These are phyloP conservation scores for Ianthella basta DNA, from an alignment of 37 sponge, comb jelly and placozoan species.

Conservation along the genomic window DNA sequence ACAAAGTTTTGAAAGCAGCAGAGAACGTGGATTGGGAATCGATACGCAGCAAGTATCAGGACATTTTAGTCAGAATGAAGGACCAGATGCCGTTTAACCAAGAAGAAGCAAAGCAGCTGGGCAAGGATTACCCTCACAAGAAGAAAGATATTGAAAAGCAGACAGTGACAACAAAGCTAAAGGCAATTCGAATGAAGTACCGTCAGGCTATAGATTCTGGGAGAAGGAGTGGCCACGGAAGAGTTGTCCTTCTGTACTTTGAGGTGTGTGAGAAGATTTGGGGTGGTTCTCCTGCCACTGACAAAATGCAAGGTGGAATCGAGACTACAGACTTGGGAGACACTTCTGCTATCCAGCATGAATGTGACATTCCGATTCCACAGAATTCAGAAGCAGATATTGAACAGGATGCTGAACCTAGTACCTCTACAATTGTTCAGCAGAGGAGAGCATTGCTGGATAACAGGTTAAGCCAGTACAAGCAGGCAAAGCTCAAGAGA, in stretches of 20 bases:
- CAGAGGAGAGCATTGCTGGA: too few species aligned
- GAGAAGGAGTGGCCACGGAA: slow-evolving; percentile 14
- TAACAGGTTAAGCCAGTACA: too few species aligned
- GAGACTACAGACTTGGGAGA: too few species aligned
- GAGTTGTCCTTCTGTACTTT: slow-evolving; percentile 29
- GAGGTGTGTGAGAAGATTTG: slow-evolving; percentile 19
- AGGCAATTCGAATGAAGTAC: background rate
- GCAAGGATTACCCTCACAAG: slow-evolving; percentile 25
- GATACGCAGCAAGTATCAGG: slow-evolving; percentile 19
- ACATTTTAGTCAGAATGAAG: slow-evolving; percentile 8
- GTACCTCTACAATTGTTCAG: too few species aligned
- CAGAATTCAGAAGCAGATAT: too few species aligned
- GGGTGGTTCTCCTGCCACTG: slow-evolving; percentile 25
- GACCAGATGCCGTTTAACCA: background rate
- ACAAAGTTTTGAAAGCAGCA: slow-evolving; percentile 12
- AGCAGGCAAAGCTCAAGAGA: background rate
- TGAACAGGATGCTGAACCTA: too few species aligned
- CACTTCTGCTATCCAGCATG: too few species aligned
- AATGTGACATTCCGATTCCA: too few species aligned
- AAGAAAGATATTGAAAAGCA: slow-evolving; percentile 4
- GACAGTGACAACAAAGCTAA: slow-evolving; percentile 15
- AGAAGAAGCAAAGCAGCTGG: background rate
- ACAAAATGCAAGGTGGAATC: background rate
- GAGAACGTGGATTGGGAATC: slow-evolving; percentile 19
- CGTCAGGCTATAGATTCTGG: slow-evolving; percentile 16